Percentiles rank a stretch among this genome's conserved stretches.
phyloP scores from a whole-genome alignment of 2,113 vertebrate species.

The Psittacula cyanocephala region DNA sequence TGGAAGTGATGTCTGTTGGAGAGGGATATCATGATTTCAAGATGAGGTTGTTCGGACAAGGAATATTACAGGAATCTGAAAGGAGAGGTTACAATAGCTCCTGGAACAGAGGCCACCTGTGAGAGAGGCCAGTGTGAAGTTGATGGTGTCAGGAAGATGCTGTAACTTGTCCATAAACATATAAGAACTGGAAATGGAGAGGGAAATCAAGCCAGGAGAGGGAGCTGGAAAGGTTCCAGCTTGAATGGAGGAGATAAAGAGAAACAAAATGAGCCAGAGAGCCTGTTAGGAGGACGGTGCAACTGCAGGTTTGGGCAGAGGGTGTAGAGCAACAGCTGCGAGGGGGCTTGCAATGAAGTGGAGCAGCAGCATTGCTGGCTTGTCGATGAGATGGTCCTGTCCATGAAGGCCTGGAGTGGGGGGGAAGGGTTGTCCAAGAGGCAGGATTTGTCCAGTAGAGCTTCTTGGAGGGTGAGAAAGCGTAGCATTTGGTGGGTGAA shows the following conservation, averaged over 20 bases:
- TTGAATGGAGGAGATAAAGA: not conserved
- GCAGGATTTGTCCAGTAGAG: not conserved
- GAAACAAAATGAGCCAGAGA: not conserved
- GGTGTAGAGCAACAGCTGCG: not conserved
- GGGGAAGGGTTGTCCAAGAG: not conserved
- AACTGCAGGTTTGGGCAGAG: not conserved
- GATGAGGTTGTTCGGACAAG: not conserved
- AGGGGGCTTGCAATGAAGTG: not conserved
- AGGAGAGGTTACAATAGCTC: not conserved
- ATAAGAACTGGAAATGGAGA: not conserved
- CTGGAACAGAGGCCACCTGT: not conserved
- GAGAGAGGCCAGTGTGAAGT: not conserved
- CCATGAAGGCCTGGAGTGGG: not conserved
- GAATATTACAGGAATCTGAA: not conserved
- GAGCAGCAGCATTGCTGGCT: not conserved
- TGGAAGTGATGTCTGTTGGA: not conserved
- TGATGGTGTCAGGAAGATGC: not conserved
- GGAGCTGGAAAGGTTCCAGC: constrained; percentile 10
- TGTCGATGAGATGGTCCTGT: not conserved
- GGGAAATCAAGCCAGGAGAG: not conserved
- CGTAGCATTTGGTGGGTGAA: not conserved
- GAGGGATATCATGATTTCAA: not conserved
- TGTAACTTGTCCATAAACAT: not conserved
- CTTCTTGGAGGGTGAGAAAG: not conserved
- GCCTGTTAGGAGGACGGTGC: not conserved